Evolutionary conservation across 2,888 invertebrate genomes (phyloP).

Genomic region (Bombylius discolor): DNA sequence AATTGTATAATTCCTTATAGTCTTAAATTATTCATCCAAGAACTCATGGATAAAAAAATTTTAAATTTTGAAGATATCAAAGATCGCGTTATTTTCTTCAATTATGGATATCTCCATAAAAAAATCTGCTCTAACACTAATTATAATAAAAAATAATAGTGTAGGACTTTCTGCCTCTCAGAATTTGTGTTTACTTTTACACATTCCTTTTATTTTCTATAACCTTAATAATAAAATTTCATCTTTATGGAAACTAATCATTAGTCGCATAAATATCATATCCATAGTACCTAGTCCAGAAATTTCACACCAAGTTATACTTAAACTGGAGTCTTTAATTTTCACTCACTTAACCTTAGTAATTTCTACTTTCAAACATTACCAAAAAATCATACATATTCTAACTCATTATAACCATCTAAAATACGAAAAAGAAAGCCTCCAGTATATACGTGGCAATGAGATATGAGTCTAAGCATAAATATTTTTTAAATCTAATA

Average conservation of each 20-base stretch:
- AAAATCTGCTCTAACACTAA: background rate
- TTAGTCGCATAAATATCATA: background rate
- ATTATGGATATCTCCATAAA: background rate
- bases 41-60: background rate
- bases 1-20: too few relatives aligned
- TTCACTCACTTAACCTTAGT: background rate
- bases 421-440: background rate
- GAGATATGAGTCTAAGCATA: constrained; percentile 1
- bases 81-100: background rate
- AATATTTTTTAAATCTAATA: background rate
- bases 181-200: background rate
- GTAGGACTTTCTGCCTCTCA: background rate
- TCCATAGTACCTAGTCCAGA: background rate
- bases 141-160: background rate
- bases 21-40: background rate
- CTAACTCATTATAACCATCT: constrained; percentile 1
- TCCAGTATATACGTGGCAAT: background rate
- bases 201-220: background rate
- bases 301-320: background rate
- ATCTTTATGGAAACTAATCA: background rate
- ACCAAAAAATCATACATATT: constrained; percentile 1
- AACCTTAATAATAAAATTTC: background rate
- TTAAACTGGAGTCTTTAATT: background rate
- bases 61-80: background rate
- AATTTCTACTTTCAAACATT: background rate